These are phyloP conservation scores for Schlechtendalia chinensis DNA, from an alignment of 1,140 invertebrate genomes.

Conservation along the genomic window DNA sequence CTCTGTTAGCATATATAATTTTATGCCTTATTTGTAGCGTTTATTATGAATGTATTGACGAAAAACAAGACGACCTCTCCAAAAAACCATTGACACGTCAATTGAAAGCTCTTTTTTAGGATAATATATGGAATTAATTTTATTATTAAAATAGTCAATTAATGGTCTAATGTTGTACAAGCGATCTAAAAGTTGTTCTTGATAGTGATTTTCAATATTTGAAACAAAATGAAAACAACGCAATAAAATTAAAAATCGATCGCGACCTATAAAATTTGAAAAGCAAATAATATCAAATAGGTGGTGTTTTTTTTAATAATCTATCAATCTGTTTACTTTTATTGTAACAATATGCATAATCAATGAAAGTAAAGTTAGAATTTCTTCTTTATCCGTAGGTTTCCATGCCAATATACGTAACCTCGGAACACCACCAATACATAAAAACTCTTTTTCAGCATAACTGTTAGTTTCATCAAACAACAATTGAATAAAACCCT, in stretches of 20 bases:
- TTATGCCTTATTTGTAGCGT: background rate
- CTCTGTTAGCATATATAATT: background rate
- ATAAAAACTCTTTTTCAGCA: too few species aligned
- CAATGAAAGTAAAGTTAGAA: constrained; percentile 4
- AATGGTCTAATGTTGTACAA: constrained; percentile 9
- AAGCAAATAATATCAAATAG: constrained; percentile 20
- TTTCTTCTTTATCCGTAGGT: constrained; percentile 18
- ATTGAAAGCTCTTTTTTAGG: constrained; percentile 7
- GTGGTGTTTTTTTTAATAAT: constrained; percentile 20
- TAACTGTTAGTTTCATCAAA: too few species aligned
- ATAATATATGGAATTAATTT: constrained; percentile 16
- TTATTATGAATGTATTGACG: constrained; percentile 19
- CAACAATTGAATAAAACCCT: too few species aligned
- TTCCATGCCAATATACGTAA: too few species aligned
- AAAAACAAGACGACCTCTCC: constrained; percentile 19
- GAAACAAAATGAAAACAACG: constrained; percentile 17
- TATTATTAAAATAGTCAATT: constrained; percentile 34
- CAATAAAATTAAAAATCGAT: constrained; percentile 20
- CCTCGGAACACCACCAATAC: too few species aligned
- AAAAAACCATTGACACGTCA: constrained; percentile 18
- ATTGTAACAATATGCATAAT: constrained; percentile 16
- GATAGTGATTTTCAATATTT: background rate
- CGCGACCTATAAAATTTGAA: constrained; percentile 21
- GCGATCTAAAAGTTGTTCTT: constrained; percentile 10
- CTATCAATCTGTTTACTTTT: constrained; percentile 22